Evolutionary conservation across 2,888 invertebrate species (phyloP).

Genomic region (Rotaria magnacalcarata): DNA sequence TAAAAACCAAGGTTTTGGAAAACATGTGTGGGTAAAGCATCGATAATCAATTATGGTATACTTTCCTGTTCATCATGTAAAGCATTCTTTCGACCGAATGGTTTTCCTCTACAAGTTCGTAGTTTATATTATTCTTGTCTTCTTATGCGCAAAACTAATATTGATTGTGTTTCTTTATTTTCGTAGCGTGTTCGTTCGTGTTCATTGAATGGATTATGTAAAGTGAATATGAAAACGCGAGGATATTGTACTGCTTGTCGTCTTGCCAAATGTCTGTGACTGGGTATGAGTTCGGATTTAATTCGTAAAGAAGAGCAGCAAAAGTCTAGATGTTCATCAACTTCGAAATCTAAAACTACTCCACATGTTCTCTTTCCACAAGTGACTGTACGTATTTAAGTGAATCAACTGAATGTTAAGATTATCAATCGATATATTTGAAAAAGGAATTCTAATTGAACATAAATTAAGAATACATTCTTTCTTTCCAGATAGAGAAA

Average conservation of each 20-base stretch:
- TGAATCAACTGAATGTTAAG: neutral
- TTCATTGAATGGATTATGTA: neutral
- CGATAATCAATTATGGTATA: neutral
- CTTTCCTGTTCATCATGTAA: neutral
- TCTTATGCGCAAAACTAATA: neutral
- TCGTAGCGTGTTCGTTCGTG: neutral
- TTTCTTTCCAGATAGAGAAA: too few species aligned
- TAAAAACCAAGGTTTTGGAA: neutral
- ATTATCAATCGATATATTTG: neutral
- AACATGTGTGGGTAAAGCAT: neutral
- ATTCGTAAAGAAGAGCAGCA: neutral
- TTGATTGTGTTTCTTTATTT: neutral
- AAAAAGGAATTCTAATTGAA: too few species aligned
- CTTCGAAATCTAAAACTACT: neutral
- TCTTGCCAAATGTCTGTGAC: neutral
- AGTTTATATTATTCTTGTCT: neutral
- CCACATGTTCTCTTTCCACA: neutral
- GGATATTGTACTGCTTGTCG: neutral
- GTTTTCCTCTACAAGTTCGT: neutral
- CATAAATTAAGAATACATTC: too few species aligned
- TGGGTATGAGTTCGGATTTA: neutral
- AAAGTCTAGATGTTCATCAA: neutral
- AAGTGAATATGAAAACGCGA: neutral
- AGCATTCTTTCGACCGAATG: neutral
- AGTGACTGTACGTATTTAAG: neutral